These are phyloP conservation scores for Leiothrix lutea DNA, from an alignment of 2,113 vertebrate genomes.

Conservation along the genomic window DNA sequence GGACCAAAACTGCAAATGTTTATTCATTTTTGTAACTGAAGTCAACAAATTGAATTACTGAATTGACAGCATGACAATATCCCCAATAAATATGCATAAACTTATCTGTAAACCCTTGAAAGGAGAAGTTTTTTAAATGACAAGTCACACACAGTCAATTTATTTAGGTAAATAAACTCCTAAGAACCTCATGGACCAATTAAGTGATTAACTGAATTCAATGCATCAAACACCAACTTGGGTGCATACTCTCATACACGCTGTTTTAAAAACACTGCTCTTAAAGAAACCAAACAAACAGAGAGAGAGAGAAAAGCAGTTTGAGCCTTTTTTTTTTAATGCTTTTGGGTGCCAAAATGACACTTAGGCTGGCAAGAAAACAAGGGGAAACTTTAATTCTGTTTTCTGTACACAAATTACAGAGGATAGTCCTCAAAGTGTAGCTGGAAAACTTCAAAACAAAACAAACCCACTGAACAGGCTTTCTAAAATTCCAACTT, in stretches of 20 bases:
- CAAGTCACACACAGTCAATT: background rate
- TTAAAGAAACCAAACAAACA: background rate
- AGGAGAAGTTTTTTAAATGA: background rate
- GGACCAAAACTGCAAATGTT: background rate
- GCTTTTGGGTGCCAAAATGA: background rate
- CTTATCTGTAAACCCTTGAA: background rate
- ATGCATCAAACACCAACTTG: background rate
- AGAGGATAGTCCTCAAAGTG: background rate
- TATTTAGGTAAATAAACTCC: background rate
- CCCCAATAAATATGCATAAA: background rate
- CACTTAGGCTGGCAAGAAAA: background rate
- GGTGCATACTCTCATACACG: background rate
- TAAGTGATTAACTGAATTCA: background rate
- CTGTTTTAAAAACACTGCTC: background rate
- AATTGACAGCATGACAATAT: background rate
- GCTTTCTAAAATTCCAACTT: background rate
- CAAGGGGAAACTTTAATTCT: background rate
- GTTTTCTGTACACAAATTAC: background rate
- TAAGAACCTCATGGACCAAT: background rate
- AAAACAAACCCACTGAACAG: background rate
- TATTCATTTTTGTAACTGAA: background rate
- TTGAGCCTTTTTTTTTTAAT: background rate
- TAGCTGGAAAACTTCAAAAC: background rate
- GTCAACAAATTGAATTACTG: background rate
- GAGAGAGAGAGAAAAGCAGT: fast-evolving